Evolutionary conservation across 2,888 invertebrate species (phyloP), one percentile per base, ranked within the genome.

Genomic region (Xestoiulus laeticollis): DNA sequence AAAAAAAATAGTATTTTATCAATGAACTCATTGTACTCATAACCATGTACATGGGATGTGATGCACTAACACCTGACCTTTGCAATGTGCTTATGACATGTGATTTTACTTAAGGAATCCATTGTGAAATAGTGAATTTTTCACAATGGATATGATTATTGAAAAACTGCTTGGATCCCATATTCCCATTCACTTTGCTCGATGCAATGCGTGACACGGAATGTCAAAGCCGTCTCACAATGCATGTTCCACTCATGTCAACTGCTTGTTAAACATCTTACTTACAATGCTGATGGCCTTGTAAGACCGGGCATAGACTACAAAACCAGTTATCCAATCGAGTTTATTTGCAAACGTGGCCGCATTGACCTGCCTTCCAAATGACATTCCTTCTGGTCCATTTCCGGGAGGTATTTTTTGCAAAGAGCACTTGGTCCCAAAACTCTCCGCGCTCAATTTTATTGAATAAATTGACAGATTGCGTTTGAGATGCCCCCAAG

Each of bases 401-500:
- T 68, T 68, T 26, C 68, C 68, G 8, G 68, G 2, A 6, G n/a
- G 59, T 6, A n/a, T n/a, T 22, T 68, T 68, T 19, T 68, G 68
- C 6, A 68, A 68, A 68, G 10, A 68, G 22, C 68, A 68, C 68
- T 68, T 68, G 68, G 68, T 8, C 26, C 68, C 68, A 26, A 26
- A 38, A 38, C 38, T 38, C 38, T 38, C 38, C 38, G 38, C 26
- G 68, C 22, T 22, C 68, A 22, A 68, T n/a, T 68, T 68, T 68
- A 68, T 68, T 68, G 68, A 68, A 68, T 68, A 68, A 68, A 68
- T 68, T 68, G 68, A 26, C 68, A 68, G 68, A 68, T 68, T 68
- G 68, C 26, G 68, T 68, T 26, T 6, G 68, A 68, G 68, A 68
- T 68, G 68, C 26, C 26, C 68, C 22, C 68, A 26, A 68, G 68